Percentiles rank a stretch among this genome's conserved stretches.
phyloP scores from a whole-genome alignment of 2,888 invertebrate species.

The Chaitophorus viminalis region DNA sequence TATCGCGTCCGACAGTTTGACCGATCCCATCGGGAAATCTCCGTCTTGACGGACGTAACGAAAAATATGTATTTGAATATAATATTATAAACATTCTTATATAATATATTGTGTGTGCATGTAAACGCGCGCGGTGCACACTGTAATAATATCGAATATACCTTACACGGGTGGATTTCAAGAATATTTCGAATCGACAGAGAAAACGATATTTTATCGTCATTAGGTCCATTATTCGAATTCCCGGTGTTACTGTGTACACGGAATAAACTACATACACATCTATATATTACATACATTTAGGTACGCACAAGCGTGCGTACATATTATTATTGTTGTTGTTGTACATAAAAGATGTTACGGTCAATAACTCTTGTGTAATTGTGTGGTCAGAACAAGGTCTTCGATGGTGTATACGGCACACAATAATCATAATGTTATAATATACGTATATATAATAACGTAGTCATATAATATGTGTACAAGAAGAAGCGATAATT shows the following conservation, averaged over 20 bases:
- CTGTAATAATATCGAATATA: not conserved
- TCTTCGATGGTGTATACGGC: not conserved
- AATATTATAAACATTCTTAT: too few species aligned
- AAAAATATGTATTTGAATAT: too few species aligned
- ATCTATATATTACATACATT: not conserved
- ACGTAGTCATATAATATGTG: too few species aligned
- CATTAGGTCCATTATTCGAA: not conserved
- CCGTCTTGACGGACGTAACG: not conserved
- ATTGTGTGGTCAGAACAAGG: constrained; percentile 21
- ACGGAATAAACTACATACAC: not conserved
- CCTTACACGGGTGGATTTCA: not conserved
- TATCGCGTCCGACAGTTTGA: not conserved
- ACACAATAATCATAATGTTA: not conserved
- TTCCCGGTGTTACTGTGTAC: not conserved
- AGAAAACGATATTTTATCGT: not conserved
- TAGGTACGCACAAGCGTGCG: not conserved
- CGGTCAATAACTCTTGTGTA: constrained; percentile 18
- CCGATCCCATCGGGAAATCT: constrained; percentile 7
- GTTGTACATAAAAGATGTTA: not conserved
- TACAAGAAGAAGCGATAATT: not conserved
- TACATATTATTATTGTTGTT: not conserved
- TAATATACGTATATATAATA: not conserved
- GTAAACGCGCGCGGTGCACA: not conserved
- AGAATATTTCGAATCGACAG: not conserved
- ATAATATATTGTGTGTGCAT: too few species aligned